Evolutionary conservation across 2,888 invertebrate species (phyloP).

Genomic region (Clusia tigrina): DNA sequence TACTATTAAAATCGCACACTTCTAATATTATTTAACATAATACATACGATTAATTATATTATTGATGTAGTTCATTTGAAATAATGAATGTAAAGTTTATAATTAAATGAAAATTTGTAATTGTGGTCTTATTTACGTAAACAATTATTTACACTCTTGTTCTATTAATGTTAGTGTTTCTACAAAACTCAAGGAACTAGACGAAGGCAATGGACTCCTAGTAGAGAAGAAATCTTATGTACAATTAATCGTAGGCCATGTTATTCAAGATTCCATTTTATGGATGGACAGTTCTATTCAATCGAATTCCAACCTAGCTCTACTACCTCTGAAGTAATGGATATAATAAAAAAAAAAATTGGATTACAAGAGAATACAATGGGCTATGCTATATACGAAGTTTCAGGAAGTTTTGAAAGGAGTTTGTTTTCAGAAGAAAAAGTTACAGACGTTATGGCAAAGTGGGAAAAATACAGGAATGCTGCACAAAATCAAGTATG

Average conservation of each 20-base stretch:
- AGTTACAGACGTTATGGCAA: constrained; percentile 92
- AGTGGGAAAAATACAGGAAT: constrained; percentile 89
- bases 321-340: constrained; percentile 87
- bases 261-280: constrained; percentile 88
- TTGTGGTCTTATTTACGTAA: no score
- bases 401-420: constrained; percentile 85
- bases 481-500: constrained; percentile 65
- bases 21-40: no score
- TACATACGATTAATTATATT: no score
- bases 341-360: constrained; percentile 87
- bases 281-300: constrained; percentile 94
- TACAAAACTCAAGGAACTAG: constrained; percentile 76
- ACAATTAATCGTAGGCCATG: constrained; percentile 90
- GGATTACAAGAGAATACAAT: constrained; percentile 68
- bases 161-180: constrained; percentile 68
- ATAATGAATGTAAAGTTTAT: no score
- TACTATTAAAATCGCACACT: no score
- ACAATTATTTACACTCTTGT: constrained; percentile 6
- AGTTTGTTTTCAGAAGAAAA: constrained; percentile 86
- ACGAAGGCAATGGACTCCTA: constrained; percentile 88
- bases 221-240: constrained; percentile 90
- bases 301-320: constrained; percentile 95
- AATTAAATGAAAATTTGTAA: no score
- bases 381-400: constrained; percentile 93
- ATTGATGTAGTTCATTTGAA: no score